Conservation (phyloP, 2,797 vertebrate genomes). For the Sebastes trivittatus region DNA sequence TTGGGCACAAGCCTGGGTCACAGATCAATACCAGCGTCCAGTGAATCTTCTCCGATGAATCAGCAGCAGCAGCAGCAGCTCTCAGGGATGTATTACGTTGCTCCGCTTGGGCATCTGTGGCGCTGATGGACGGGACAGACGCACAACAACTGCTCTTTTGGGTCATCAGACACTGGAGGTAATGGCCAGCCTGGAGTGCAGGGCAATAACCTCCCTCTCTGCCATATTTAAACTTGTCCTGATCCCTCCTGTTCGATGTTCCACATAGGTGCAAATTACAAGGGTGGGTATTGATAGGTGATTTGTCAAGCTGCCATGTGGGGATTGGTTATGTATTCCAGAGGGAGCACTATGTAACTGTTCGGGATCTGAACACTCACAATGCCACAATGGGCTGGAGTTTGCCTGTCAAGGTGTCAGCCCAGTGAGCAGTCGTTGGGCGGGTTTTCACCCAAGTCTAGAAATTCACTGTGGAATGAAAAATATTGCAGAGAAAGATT, state of each 20-base stretch:
- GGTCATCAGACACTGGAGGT: slow-evolving; percentile 24
- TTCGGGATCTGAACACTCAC: slow-evolving; percentile 38
- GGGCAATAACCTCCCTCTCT: slow-evolving; percentile 33
- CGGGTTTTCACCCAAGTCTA: slow-evolving; percentile 11
- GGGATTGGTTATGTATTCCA: slow-evolving; percentile 61
- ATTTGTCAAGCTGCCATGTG: slow-evolving; percentile 65
- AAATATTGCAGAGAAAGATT: slow-evolving; percentile 2
- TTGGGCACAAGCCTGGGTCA: slow-evolving; percentile 54
- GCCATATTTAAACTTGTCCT: slow-evolving; percentile 45
- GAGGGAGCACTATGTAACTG: slow-evolving; percentile 32
- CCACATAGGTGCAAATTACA: slow-evolving; percentile 57
- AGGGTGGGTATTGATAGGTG: slow-evolving; percentile 56
- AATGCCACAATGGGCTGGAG: slow-evolving; percentile 41
- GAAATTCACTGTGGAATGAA: slow-evolving; percentile 16
- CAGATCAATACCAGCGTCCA: slow-evolving; percentile 71
- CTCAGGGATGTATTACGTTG: slow-evolving; percentile 57
- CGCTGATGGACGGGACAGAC: slow-evolving; percentile 53
- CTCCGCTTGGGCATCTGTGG: slow-evolving; percentile 35
- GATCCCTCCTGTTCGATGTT: slow-evolving; percentile 42
- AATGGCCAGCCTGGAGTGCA: slow-evolving; percentile 10
- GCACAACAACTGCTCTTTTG: slow-evolving; percentile 38
- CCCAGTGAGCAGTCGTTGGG: neutral
- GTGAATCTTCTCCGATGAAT: slow-evolving; percentile 71
- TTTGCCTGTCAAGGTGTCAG: slow-evolving; percentile 59
- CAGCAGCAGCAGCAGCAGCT: slow-evolving; percentile 35